A percentile compares a stretch with the other conserved stretches of the same genome.
Evolutionary conservation across 2,113 vertebrate species (phyloP).

Genomic region (Spizaetus ornatus): DNA sequence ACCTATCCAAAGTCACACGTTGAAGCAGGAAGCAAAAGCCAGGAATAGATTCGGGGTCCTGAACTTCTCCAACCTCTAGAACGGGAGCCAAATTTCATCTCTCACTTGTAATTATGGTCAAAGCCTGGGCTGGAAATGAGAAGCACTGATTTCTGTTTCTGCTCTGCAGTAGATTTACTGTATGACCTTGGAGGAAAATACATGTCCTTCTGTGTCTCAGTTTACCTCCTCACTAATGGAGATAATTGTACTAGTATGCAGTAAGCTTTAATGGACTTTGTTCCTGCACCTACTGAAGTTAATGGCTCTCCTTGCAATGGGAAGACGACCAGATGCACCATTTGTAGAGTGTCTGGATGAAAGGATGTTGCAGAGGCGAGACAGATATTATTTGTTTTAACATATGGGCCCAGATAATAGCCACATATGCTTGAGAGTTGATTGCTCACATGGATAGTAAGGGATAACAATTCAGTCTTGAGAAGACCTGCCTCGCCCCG

Average conservation of each 20-base stretch:
- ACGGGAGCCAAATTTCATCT: conserved; percentile 37
- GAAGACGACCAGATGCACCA: background rate
- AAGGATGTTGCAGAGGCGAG: background rate
- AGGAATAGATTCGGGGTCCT: conserved; percentile 53
- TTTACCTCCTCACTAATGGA: conserved; percentile 6
- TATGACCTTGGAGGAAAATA: conserved; percentile 4
- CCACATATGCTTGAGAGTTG: background rate
- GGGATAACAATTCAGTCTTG: background rate
- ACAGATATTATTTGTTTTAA: background rate
- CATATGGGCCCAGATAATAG: background rate
- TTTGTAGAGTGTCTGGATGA: background rate
- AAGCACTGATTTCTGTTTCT: conserved; percentile 30
- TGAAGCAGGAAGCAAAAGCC: conserved; percentile 30
- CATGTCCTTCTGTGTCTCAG: background rate
- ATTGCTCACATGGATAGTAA: background rate
- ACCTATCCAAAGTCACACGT: conserved; percentile 19
- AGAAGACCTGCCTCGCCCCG: background rate
- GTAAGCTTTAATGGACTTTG: background rate
- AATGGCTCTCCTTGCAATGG: background rate
- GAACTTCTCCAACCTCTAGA: conserved; percentile 44
- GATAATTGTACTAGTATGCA: background rate
- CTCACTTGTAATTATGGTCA: conserved; percentile 57
- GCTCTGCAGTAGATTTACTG: background rate
- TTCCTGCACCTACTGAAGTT: background rate
- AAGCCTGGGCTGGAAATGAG: conserved; percentile 42